Base-by-base conservation (phyloP, 2,888 invertebrate species). In the Drosophila anomelani region DNA sequence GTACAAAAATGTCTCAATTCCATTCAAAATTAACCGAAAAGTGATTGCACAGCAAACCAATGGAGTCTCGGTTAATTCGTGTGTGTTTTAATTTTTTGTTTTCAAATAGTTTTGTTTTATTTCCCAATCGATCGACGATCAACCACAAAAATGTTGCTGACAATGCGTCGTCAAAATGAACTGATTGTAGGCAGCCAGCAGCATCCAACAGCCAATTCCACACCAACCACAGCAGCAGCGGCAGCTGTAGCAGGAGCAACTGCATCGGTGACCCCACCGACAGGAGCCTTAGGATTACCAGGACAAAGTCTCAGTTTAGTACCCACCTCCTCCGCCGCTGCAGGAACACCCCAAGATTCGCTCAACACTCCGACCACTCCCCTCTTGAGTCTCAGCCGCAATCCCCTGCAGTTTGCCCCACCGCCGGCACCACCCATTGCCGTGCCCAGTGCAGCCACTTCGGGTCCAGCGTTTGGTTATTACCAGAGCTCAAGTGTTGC, bases 101-200 rank as follows among this genome's bases (percentile, higher is more conserved):
- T 80, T 76, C 60, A 29, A 72, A 79, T 46, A 47, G 43, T 60
- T 74, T 76, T 57, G 47, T 75, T 76, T 49, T 67, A 55, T 58
- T 75, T 81, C 58, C 29, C 10, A 41, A 56, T 59, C 71, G 71
- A 34, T 71, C 53, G 49, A 53, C 72, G 69, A 71, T 56, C 76
- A 60, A 59, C 67, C 72, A 76, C 80, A 84, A 92, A 91, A 89
- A 92, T 92, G 92, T 91, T 94, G 94, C 94, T 95, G 94, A 94
- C 95, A 93, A 96, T 95, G 95, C 95, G 95, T 93, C 95, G 95
- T 93, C 95, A 95, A 94, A 95, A 94, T 94, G 95, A 95, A 93
- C 94, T 93, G 86, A 88, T 66, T 51, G 64, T 85, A 69, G 77
- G 81, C 70, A 86, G 88, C 80, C 89, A 85, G 75, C 89, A 86